phyloP scores from a whole-genome alignment of 2,888 invertebrate genomes.

The Pseudanteris insignis region DNA sequence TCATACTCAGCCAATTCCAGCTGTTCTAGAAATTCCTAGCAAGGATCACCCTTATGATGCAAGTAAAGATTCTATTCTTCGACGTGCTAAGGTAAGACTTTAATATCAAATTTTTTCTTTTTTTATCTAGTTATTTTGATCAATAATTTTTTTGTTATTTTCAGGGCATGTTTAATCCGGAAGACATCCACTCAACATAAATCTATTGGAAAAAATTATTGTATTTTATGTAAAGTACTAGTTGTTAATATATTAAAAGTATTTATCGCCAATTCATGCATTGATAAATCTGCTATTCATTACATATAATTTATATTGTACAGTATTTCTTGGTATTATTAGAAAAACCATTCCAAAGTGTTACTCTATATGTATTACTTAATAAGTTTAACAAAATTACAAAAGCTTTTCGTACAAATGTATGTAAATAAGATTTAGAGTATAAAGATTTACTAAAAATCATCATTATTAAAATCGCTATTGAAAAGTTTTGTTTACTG shows the following conservation, averaged over 20 bases:
- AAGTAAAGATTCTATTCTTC: conserved; percentile 91
- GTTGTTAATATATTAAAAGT: conserved; percentile 9
- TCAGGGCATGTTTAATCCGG: conserved; percentile 89
- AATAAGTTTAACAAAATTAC: not conserved
- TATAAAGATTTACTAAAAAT: too few relatives aligned
- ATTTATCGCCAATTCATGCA: conserved; percentile 4
- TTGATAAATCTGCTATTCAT: not conserved
- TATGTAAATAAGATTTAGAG: conserved; percentile 4
- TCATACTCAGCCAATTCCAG: conserved; percentile 92
- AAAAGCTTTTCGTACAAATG: not conserved
- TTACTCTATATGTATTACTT: not conserved
- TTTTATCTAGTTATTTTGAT: too few relatives aligned
- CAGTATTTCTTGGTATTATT: conserved; percentile 10
- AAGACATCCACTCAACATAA: conserved; percentile 71
- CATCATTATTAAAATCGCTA: too few relatives aligned
- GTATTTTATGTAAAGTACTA: conserved; percentile 11
- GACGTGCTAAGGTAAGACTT: conserved; percentile 85
- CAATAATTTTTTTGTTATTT: too few relatives aligned
- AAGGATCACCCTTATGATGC: conserved; percentile 89
- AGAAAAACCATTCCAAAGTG: conserved; percentile 6
- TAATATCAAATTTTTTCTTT: too few relatives aligned
- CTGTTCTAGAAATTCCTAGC: conserved; percentile 98
- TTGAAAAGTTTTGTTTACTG: too few relatives aligned
- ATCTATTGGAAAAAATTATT: not conserved
- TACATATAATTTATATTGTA: conserved; percentile 1